A percentile compares a stretch with the other conserved stretches of the same genome.
phyloP scores from a whole-genome alignment of 2,888 invertebrate genomes.

The Cheilosia vernalis region DNA sequence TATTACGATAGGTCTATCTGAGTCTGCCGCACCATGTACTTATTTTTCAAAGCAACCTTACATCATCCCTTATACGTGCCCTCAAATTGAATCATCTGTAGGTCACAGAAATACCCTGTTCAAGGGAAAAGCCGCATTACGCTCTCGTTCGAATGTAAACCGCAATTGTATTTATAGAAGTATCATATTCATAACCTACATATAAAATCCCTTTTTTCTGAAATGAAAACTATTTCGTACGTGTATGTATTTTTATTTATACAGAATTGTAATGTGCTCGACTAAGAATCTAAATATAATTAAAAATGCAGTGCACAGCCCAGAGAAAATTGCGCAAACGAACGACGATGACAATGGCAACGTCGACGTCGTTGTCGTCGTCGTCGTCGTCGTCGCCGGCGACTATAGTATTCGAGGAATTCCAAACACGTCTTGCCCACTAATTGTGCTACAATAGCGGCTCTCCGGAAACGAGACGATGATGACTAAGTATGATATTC shows the following conservation, averaged over 20 bases:
- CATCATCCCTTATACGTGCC: too few species aligned
- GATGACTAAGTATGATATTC: slow-evolving; percentile 66
- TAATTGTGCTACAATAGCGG: slow-evolving; percentile 65
- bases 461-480: slow-evolving; percentile 63
- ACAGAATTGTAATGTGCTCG: slow-evolving; percentile 12
- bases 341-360: slow-evolving; percentile 21
- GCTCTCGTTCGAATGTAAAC: slow-evolving; percentile 3
- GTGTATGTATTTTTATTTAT: slow-evolving; percentile 9
- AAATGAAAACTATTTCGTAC: slow-evolving; percentile 11
- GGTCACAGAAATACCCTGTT: slow-evolving; percentile 50
- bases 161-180: slow-evolving; percentile 20
- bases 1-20: too few species aligned
- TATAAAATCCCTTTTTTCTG: slow-evolving; percentile 14
- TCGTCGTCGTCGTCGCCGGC: slow-evolving; percentile 37
- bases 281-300: slow-evolving; percentile 40
- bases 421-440: slow-evolving; percentile 61
- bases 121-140: background rate
- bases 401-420: too few species aligned
- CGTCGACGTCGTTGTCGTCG: slow-evolving; percentile 5
- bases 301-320: slow-evolving; percentile 59
- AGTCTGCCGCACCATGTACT: too few species aligned
- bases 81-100: too few species aligned
- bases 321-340: slow-evolving; percentile 40
- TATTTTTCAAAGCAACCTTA: too few species aligned
- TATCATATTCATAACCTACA: slow-evolving; percentile 23